Conservation (phyloP, 1,140 invertebrate genomes). For the Medauroidea extradentata region DNA sequence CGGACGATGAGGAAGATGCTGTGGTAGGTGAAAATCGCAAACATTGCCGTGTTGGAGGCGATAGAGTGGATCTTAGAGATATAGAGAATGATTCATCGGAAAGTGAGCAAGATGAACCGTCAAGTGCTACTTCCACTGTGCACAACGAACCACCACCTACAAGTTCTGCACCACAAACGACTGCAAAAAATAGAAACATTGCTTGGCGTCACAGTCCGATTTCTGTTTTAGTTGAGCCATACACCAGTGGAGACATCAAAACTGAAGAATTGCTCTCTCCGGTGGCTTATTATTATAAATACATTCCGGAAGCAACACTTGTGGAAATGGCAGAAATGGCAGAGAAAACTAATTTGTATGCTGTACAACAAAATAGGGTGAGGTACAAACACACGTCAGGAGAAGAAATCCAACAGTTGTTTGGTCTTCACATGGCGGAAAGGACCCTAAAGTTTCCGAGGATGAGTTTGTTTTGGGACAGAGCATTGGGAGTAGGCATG, state of each 20-base stretch:
- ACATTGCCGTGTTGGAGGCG: neutral
- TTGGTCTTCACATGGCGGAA: neutral
- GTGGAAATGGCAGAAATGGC: neutral
- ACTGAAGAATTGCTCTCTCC: neutral
- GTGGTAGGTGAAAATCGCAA: too few relatives aligned
- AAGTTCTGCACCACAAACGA: neutral
- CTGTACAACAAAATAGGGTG: too few relatives aligned
- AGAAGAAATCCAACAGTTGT: too few relatives aligned
- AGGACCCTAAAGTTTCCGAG: slow-evolving; percentile 6
- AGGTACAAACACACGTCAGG: too few relatives aligned
- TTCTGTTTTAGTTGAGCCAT: neutral
- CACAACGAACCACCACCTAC: neutral
- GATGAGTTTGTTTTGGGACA: slow-evolving; percentile 6
- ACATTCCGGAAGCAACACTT: neutral
- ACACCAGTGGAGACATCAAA: neutral
- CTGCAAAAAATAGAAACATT: neutral
- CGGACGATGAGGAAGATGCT: too few relatives aligned
- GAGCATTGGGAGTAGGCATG: neutral
- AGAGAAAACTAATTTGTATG: too few relatives aligned
- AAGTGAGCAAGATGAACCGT: neutral
- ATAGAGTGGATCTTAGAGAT: neutral
- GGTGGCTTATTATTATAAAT: slow-evolving; percentile 2
- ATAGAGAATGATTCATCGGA: neutral
- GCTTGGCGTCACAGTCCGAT: neutral
- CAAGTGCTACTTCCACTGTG: too few relatives aligned